Evolutionary conservation across 2,113 vertebrate genomes (phyloP), one percentile per base, ranked within the genome.

Genomic region (Alectura lathami): DNA sequence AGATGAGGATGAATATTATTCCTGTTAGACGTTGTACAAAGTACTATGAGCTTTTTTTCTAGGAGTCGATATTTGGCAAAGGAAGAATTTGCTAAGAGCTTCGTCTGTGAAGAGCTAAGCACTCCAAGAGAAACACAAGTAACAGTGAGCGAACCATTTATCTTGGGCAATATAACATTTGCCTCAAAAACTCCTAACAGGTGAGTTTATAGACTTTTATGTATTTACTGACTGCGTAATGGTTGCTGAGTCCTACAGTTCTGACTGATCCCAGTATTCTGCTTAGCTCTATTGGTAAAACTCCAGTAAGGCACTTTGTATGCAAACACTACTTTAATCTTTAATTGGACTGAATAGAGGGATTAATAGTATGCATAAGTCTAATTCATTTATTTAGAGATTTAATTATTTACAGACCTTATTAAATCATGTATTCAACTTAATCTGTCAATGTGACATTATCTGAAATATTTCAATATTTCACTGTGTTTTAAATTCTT

Each of bases 41-140:
- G 70, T 83, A 51, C 30, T 0, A 0, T 15, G 51, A 93, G 64
- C 48, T 90, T 96, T 18, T 80, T 18, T 96, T 95, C 90, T 74
- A 93, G 94, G 70, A 79, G 53, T 51, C 79, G 60, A 27, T 9
- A 20, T 74, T 87, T 94, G 88, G 38, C 63, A 90, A 81, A 88
- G 42, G 54, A 89, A 77, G 23, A 51, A 85, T 86, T 83, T 91
- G 34, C 50, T 83, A 86, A n/a, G 80, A 77, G 9, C 48, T 56
- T 89, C 67, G 27, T 72, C 91, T 86, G 42, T 66, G 85, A 89
- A 91, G 64, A 57, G 45, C 15, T 93, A 64, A 91, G 54, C 16
- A 17, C 62, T 38, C 34, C 77, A 68, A 45, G 40, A 77, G 47
- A 80, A 93, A 38, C 68, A 57, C 59, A 95, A 72, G 76, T 96